Percentiles rank a stretch among this genome's conserved stretches.
Conservation (phyloP, 1,140 invertebrate species). For the Euborellia annulipes region DNA sequence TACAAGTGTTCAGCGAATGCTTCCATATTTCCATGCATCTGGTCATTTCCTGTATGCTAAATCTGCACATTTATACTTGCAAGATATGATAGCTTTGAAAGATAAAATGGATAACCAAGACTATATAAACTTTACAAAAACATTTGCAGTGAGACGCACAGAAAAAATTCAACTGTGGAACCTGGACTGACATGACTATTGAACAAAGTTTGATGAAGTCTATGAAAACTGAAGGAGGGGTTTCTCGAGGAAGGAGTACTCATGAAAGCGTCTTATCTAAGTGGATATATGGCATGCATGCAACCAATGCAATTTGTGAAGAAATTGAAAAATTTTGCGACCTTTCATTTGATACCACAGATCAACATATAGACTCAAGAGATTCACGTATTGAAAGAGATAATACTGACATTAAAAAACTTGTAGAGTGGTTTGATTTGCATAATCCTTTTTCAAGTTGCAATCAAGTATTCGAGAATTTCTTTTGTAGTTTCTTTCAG, state of each 20-base stretch:
- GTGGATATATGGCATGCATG: conserved; percentile 23
- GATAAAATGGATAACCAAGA: conserved; percentile 20
- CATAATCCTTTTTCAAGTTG: conserved; percentile 6
- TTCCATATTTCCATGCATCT: conserved; percentile 28
- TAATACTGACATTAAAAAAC: conserved; percentile 20
- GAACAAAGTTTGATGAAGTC: conserved; percentile 25
- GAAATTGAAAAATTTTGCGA: conserved; percentile 22
- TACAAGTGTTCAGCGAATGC: conserved; percentile 24
- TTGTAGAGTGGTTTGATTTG: conserved; percentile 23
- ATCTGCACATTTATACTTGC: conserved; percentile 27
- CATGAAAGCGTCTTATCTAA: conserved; percentile 15
- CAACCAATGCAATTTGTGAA: conserved; percentile 14
- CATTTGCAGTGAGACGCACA: conserved; percentile 24
- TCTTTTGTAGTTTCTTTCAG: no score
- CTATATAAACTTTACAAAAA: conserved; percentile 22
- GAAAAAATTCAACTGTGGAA: conserved; percentile 28
- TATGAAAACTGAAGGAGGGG: conserved; percentile 21
- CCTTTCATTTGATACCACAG: conserved; percentile 20
- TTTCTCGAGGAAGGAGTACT: conserved; percentile 17
- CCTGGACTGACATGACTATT: conserved; percentile 26
- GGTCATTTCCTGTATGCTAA: conserved; percentile 30
- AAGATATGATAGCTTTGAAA: conserved; percentile 25
- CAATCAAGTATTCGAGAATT: no score
- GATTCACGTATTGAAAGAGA: conserved; percentile 25
- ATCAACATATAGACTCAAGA: conserved; percentile 28